A percentile compares a stretch with the other conserved stretches of the same genome.
phyloP scores from a whole-genome alignment of 1,140 invertebrate genomes.

The Drosophila kepulauana region DNA sequence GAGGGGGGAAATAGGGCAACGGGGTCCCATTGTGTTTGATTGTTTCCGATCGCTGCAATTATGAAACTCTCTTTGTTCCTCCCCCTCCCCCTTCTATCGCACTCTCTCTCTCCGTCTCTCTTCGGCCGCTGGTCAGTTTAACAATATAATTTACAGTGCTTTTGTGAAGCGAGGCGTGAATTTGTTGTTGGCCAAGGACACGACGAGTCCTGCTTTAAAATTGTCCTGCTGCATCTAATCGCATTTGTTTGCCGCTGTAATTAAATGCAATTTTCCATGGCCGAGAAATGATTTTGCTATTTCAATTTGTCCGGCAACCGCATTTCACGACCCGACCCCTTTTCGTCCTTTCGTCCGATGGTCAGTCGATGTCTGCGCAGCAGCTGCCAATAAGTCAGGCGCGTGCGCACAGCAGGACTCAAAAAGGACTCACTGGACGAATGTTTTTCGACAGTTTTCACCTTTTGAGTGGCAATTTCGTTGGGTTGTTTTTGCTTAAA shows the following conservation, averaged over 20 bases:
- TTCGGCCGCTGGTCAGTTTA: slow-evolving; percentile 62
- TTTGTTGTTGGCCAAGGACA: slow-evolving; percentile 58
- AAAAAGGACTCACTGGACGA: background rate
- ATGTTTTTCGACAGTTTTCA: slow-evolving; percentile 71
- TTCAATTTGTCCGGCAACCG: slow-evolving; percentile 74
- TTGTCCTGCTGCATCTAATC: slow-evolving; percentile 59
- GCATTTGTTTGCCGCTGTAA: slow-evolving; percentile 75
- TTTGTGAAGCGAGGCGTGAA: slow-evolving; percentile 84
- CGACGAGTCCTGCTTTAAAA: slow-evolving; percentile 30
- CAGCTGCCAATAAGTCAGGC: slow-evolving; percentile 72
- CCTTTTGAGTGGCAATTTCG: slow-evolving; percentile 75
- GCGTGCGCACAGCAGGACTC: slow-evolving; percentile 69
- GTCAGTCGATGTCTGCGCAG: slow-evolving; percentile 49
- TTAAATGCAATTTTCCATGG: slow-evolving; percentile 66
- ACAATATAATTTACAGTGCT: slow-evolving; percentile 82
- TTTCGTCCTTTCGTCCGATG: slow-evolving; percentile 38
- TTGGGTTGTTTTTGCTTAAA: slow-evolving; percentile 49
- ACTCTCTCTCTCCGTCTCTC: background rate
- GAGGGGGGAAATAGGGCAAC: background rate
- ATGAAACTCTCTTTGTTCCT: slow-evolving; percentile 44
- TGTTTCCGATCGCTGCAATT: slow-evolving; percentile 74
- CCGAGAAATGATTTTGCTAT: slow-evolving; percentile 70
- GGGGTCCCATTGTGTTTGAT: slow-evolving; percentile 46
- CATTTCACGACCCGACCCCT: slow-evolving; percentile 58
- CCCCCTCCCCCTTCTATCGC: background rate